These are phyloP conservation scores for Micronycteris hirsuta DNA, from an alignment of 2,113 vertebrate species.

Conservation along the genomic window DNA sequence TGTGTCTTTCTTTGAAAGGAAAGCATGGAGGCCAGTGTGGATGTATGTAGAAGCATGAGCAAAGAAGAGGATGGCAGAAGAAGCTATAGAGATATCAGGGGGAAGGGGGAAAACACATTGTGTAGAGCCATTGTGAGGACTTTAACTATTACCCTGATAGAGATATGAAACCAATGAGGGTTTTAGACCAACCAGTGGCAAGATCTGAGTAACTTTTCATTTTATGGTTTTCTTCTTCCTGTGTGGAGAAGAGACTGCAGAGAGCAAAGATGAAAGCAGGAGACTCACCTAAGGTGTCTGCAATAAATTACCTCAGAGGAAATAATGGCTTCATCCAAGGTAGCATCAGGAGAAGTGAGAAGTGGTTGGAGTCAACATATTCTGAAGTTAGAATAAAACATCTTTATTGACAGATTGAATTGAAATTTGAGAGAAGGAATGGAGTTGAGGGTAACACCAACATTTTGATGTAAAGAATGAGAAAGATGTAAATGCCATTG, in stretches of 20 bases:
- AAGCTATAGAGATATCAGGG: background rate
- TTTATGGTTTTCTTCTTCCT: background rate
- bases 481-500: background rate
- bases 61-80: background rate
- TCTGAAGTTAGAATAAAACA: background rate
- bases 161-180: background rate
- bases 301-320: background rate
- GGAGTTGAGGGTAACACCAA: background rate
- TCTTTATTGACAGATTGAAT: background rate
- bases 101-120: fast-evolving
- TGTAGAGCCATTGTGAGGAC: background rate
- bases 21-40: background rate
- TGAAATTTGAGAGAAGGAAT: background rate
- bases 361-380: background rate
- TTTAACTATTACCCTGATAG: background rate
- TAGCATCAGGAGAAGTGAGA: background rate
- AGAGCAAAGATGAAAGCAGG: background rate
- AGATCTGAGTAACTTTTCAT: background rate
- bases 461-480: background rate
- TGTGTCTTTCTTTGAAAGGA: background rate
- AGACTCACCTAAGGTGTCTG: background rate
- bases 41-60: background rate
- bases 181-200: background rate
- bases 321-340: background rate
- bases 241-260: background rate